phyloP scores from a whole-genome alignment of 2,888 invertebrate species.

The Caenorhabditis macrosperma region DNA sequence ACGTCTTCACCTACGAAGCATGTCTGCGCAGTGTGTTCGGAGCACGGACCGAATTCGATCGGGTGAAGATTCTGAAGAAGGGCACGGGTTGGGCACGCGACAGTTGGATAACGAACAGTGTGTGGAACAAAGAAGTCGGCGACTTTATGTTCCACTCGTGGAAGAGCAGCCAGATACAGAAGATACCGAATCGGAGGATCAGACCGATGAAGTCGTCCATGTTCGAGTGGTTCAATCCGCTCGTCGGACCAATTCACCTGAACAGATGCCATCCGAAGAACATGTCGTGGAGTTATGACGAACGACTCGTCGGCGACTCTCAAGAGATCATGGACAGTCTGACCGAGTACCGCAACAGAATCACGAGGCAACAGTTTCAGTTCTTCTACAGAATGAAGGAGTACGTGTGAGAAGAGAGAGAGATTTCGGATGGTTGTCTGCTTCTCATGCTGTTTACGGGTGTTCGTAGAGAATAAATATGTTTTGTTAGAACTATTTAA shows the following conservation, averaged over 20 bases:
- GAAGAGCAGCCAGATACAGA: slow-evolving; percentile 51
- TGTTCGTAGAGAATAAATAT: not conserved
- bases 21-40: slow-evolving; percentile 71
- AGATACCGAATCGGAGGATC: slow-evolving; percentile 22
- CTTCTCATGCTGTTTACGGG: slow-evolving; percentile 11
- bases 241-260: slow-evolving; percentile 49
- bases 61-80: slow-evolving; percentile 59
- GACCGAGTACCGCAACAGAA: slow-evolving; percentile 28
- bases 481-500: no score
- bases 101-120: slow-evolving; percentile 60
- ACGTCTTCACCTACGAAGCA: slow-evolving; percentile 71
- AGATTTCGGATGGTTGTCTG: not conserved
- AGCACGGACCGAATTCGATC: slow-evolving; percentile 53
- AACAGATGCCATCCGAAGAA: slow-evolving; percentile 53
- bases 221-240: slow-evolving; percentile 57
- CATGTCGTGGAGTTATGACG: slow-evolving; percentile 50
- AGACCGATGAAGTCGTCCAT: slow-evolving; percentile 28
- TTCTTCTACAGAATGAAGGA: slow-evolving; percentile 40
- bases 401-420: slow-evolving; percentile 19
- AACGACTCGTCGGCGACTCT: slow-evolving; percentile 33
- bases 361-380: slow-evolving; percentile 41
- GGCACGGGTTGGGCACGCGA: slow-evolving; percentile 66
- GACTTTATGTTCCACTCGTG: slow-evolving; percentile 67
- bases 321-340: slow-evolving; percentile 37
- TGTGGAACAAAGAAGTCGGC: slow-evolving; percentile 57